Base-by-base conservation (phyloP, 2,888 invertebrate species). In the Therioaphis trifolii region DNA sequence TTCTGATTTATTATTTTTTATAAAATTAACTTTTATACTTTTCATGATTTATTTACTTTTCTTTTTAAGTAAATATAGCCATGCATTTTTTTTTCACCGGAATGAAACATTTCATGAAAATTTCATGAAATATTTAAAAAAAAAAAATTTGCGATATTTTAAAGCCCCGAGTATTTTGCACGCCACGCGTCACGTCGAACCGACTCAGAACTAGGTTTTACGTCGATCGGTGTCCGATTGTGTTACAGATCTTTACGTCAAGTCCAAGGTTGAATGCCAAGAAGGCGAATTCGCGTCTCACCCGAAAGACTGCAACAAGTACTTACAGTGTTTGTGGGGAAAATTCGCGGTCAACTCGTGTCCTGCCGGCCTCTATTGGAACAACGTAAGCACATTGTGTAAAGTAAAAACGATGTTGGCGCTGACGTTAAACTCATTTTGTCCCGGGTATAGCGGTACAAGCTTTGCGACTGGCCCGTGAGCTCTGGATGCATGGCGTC, bases 281-380 rank as follows among this genome's bases (percentile, higher is more conserved):
- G 85, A 85, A 72, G 87, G 87, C 21, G 80, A 85, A 84, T 93
- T 92, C 86, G 91, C 93, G 0, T 88, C 91, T 0, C 90, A 92
- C 86, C 92, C 93, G 0, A 91, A 91, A 0, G 93, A 95, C 87
- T 96, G 96, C 87, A 90, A 90, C 0, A 92, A 93, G 79, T 96
- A 95, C 87, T 90, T 93, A 85, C 92, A 93, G 85, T 96, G 96
- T 86, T 89, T 95, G 24, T 95, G 95, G 91, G 94, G 94, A 49
- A 92, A 93, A 87, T 93, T 92, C 84, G 92, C 94, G 88, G 91
- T 92, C 24, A 93, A 92, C 86, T 89, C 92, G 18, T 96, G 96
- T 88, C 91, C 92, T 61, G 90, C 92, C 12, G 94, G 94, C 18
- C 89, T 95, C 49, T 93, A 94, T 86, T 95, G 94, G 92, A 94